phyloP scores from a whole-genome alignment of 2,113 vertebrate genomes.

The Scomber colias region DNA sequence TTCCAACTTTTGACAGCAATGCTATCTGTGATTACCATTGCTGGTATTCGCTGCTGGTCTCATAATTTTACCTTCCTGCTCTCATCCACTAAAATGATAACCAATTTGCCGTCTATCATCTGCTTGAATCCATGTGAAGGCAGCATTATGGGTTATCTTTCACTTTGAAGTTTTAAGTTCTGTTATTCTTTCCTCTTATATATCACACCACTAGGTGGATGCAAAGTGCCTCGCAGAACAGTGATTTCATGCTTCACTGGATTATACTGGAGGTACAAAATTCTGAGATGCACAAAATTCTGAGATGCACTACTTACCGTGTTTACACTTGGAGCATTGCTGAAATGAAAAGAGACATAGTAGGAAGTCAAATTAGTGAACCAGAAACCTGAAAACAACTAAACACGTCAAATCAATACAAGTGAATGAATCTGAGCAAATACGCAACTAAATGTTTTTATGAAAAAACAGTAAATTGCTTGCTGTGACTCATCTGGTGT shows the following conservation, averaged over 20 bases:
- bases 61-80: too few species aligned
- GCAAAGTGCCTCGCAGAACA: background rate
- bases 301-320: constrained; percentile 85
- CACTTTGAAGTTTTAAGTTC: background rate
- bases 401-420: too few species aligned
- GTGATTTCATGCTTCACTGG: background rate
- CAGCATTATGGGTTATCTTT: background rate
- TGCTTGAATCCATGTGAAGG: too few species aligned
- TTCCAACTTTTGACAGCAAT: too few species aligned
- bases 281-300: background rate
- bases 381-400: constrained; percentile 2
- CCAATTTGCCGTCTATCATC: too few species aligned
- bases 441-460: background rate
- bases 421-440: background rate
- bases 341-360: constrained; percentile 83
- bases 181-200: background rate
- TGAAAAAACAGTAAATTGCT: background rate
- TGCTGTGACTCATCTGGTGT: background rate
- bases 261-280: background rate
- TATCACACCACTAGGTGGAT: background rate
- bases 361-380: constrained; percentile 27
- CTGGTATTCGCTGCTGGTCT: too few species aligned
- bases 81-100: too few species aligned
- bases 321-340: constrained; percentile 99
- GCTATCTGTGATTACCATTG: too few species aligned